Evolutionary conservation across 2,113 vertebrate species (phyloP), one percentile per base, ranked within the genome.

Genomic region (Sander lucioperca): DNA sequence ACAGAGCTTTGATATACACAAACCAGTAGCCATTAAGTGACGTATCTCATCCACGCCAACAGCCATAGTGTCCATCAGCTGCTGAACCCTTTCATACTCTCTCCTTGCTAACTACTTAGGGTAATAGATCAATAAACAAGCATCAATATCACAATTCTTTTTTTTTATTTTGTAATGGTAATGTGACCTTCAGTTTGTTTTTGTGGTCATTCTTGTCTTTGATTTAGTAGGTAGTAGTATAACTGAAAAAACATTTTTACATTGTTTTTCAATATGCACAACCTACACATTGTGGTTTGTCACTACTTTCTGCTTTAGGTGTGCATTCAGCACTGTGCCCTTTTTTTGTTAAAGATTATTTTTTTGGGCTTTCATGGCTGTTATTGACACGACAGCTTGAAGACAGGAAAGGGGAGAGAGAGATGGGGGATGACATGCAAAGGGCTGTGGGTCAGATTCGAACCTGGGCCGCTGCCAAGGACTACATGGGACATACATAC

Each of bases 1-100:
- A 62, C 18, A 54, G 5, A 14, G 56, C 59, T 62, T 76, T 72
- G 66, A 80, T 6, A 63, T 56, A 77, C n/a, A 18, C 39, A 43
- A 43, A 16, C 47, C 59, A 53, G 67, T 6, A 4, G 8, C 61
- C 53, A 14, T 1, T 18, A 67, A 51, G 47, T 72, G 76, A 77
- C 43, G 8, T 33, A 61, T 61, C 19, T 36, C 23, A 39, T 66
- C 36, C 36, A 11, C 4, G 6, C 72, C 58, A 45, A 1, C 80
- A 39, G 47, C 21, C 19, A 15, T 2, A 30, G 15, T 18, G 27
- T 33, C 57, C 6, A 2, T 33, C 25, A 48, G n/a, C n/a, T 48
- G 45, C 53, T 19, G 39, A 51, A 65, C 12, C 15, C 16, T 27
- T 36, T 30, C 8, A 30, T n/a, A 5, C n/a, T 19, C 25, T 47